Percentiles rank a stretch among this genome's conserved stretches.
Evolutionary conservation across 1,140 invertebrate genomes (phyloP).

Genomic region (Ceratoteleas bidentatus): DNA sequence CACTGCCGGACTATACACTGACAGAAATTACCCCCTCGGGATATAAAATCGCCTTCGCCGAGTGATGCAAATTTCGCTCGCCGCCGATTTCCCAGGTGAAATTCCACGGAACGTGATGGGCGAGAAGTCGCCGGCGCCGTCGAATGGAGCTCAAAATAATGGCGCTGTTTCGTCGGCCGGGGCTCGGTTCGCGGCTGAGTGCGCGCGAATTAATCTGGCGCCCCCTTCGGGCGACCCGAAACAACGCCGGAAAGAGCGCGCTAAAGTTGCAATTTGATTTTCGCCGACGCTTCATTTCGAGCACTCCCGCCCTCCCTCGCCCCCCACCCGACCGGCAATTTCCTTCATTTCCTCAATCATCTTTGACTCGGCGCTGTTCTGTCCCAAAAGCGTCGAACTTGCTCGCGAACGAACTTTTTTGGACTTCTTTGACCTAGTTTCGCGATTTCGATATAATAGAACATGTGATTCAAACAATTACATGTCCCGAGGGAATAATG

Average conservation of each 20-base stretch:
- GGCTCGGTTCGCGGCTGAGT: constrained; percentile 48
- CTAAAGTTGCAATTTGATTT: constrained; percentile 60
- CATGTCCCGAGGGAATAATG: too few species aligned
- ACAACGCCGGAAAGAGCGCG: constrained; percentile 29
- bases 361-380: constrained; percentile 32
- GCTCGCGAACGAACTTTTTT: constrained; percentile 21
- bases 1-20: too few species aligned
- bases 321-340: constrained; percentile 23
- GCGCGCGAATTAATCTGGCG: constrained; percentile 57
- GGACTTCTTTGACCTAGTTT: neutral
- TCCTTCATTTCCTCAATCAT: constrained; percentile 55
- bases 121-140: constrained; percentile 15
- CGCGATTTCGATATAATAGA: neutral
- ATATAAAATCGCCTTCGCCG: constrained; percentile 34
- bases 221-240: constrained; percentile 30
- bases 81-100: constrained; percentile 29
- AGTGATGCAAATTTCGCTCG: constrained; percentile 24
- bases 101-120: constrained; percentile 36
- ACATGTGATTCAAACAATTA: neutral
- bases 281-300: constrained; percentile 55
- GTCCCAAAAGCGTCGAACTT: constrained; percentile 28
- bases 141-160: constrained; percentile 48
- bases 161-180: constrained; percentile 25
- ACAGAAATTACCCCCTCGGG: neutral
- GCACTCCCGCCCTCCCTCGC: constrained; percentile 2